phyloP scores from a whole-genome alignment of 2,797 vertebrate species.

The Molossus molossus region DNA sequence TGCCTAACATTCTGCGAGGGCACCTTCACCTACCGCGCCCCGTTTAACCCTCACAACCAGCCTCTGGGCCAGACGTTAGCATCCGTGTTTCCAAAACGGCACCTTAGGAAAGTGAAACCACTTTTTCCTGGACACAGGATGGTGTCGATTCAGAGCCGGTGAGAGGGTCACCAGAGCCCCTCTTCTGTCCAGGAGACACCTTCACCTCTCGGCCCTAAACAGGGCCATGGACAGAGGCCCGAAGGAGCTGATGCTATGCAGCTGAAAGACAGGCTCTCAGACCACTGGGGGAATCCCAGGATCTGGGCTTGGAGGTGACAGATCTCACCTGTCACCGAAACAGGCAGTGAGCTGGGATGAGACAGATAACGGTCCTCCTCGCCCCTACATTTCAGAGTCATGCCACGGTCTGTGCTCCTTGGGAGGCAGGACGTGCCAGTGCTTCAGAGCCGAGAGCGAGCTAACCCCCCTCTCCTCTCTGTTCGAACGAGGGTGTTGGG shows the following conservation, averaged over 20 bases:
- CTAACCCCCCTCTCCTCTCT: not conserved
- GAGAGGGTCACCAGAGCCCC: not conserved
- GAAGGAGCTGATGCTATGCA: not conserved
- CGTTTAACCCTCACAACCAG: not conserved
- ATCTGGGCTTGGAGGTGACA: not conserved
- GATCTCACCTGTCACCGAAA: not conserved
- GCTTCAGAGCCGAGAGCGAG: not conserved
- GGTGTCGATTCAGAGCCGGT: not conserved
- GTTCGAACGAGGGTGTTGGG: not conserved
- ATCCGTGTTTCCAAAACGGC: not conserved
- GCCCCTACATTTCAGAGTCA: not conserved
- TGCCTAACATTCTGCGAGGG: not conserved
- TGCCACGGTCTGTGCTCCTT: not conserved
- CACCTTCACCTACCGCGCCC: accelerated
- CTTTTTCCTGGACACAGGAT: not conserved
- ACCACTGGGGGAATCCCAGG: not conserved
- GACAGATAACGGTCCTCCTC: not conserved
- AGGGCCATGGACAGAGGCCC: not conserved
- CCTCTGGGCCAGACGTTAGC: too few relatives aligned
- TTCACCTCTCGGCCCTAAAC: not conserved
- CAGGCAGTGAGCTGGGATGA: accelerated
- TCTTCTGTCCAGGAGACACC: not conserved
- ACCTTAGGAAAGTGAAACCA: not conserved
- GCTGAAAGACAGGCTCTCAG: not conserved
- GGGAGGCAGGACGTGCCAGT: not conserved